Evolutionary conservation across 2,888 invertebrate species (phyloP), one percentile per base, ranked within the genome.

Genomic region (Peribatodes rhomboidaria): DNA sequence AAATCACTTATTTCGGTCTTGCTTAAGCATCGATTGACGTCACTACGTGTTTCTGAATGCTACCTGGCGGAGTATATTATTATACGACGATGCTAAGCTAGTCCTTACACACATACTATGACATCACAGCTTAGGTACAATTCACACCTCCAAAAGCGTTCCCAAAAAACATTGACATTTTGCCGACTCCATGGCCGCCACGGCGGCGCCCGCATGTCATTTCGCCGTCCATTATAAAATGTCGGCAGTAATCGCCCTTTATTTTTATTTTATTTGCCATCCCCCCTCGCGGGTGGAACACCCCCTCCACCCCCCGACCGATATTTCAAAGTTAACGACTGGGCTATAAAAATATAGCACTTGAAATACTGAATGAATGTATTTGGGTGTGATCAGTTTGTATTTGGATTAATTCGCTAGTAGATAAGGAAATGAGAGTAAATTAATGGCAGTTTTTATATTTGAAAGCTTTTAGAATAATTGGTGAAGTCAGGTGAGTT

Each of bases 251-350:
- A 90, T 90, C 90, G 90, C 85, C 87, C 89, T 91, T 90, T 90
- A 90, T 92, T 92, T 92, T 92, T 91, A 91, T 92, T 92, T 92
- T 89, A 90, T 91, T 90, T 88, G 87, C 87, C 85, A 82, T 82
- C 86, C 83, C 78, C 85, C 78, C 75, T 70, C 64, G 18, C 18
- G 42, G 33, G 33, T 18, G n/a, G 44, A 13, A 27, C 8, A 14
- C 76, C 75, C 75, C 81, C 77, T 78, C 75, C 77, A 16, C 42
- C 79, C 76, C 74, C 63, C 83, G 83, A 75, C 87, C 89, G 90
- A 92, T 92, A 92, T 92, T 91, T 92, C 92, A 90, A 91, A 92
- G 88, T 92, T 92, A 92, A 92, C 92, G 92, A 92, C 90, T 84
- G 80, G 74, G 80, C 84, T 82, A 85, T 91, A 90, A 91, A 88